phyloP scores from a whole-genome alignment of 2,888 invertebrate species.

The Lottia scabra region DNA sequence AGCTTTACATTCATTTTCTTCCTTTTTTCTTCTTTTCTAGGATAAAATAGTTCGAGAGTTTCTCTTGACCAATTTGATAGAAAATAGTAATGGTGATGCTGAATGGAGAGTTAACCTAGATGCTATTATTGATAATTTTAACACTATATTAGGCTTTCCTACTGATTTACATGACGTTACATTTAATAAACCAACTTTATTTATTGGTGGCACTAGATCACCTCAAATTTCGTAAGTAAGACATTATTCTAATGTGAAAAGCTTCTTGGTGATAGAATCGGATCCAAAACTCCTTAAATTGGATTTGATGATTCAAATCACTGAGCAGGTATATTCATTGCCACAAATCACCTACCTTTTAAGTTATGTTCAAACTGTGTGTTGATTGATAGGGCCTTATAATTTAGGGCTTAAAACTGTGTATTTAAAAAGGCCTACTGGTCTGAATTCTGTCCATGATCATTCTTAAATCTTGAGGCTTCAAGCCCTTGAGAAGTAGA shows the following conservation, averaged over 20 bases:
- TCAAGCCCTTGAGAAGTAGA: too few species aligned
- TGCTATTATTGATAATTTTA: conserved; percentile 77
- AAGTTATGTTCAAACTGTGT: too few species aligned
- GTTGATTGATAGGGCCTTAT: too few species aligned
- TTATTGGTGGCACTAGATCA: conserved; percentile 87
- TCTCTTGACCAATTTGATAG: conserved; percentile 86
- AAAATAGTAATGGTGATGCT: conserved; percentile 73
- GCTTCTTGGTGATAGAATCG: too few species aligned
- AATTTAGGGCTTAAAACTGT: too few species aligned
- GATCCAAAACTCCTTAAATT: not conserved
- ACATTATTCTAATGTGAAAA: not conserved
- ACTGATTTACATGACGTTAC: conserved; percentile 47
- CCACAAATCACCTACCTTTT: too few species aligned
- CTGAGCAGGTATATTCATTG: too few species aligned
- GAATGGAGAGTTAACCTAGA: conserved; percentile 86
- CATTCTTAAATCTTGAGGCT: too few species aligned
- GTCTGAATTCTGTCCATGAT: too few species aligned
- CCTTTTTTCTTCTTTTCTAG: conserved; percentile 55
- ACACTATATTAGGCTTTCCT: conserved; percentile 78
- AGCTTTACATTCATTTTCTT: too few species aligned
- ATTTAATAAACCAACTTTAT: conserved; percentile 81
- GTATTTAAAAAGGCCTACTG: too few species aligned
- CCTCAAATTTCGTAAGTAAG: conserved; percentile 77
- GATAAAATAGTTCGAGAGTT: conserved; percentile 79
- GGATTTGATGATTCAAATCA: too few species aligned